A percentile compares a stretch with the other conserved stretches of the same genome.
Conservation (phyloP, 2,888 invertebrate genomes). For the Pemphredon lugubris region DNA sequence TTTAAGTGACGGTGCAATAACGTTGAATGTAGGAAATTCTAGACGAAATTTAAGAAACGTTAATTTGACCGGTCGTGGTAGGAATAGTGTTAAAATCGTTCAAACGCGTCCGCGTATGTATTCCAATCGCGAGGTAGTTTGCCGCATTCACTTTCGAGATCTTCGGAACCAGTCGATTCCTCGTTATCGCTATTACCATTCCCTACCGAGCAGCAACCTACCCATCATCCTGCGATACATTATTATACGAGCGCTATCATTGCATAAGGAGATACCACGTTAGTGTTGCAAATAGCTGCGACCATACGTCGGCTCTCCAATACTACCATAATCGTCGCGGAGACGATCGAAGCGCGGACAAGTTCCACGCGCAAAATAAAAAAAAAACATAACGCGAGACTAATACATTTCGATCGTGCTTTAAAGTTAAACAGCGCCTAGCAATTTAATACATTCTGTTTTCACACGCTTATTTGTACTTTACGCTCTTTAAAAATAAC, state of each 20-base stretch:
- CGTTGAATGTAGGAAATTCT: too few species aligned
- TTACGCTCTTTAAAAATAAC: too few species aligned
- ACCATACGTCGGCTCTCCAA: constrained; percentile 21
- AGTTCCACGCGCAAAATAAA: constrained; percentile 5
- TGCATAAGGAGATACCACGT: constrained; percentile 26
- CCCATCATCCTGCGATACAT: constrained; percentile 32
- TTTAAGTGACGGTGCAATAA: too few species aligned
- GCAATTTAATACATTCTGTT: too few species aligned
- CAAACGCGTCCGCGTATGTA: too few species aligned
- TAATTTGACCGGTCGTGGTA: too few species aligned
- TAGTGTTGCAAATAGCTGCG: constrained; percentile 4
- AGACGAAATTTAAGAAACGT: too few species aligned
- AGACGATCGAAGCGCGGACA: constrained; percentile 11
- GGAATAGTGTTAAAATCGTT: too few species aligned
- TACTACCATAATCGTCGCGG: constrained; percentile 2
- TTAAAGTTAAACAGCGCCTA: too few species aligned
- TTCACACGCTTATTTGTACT: too few species aligned
- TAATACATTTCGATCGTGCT: not conserved
- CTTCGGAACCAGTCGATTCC: constrained; percentile 15
- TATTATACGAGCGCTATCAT: constrained; percentile 40
- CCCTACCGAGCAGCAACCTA: constrained; percentile 25
- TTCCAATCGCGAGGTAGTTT: not conserved
- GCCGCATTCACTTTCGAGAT: constrained; percentile 7
- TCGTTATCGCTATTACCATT: constrained; percentile 32
- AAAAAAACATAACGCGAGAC: not conserved